Percentiles rank a stretch among this genome's conserved stretches.
phyloP scores from a whole-genome alignment of 2,113 vertebrate genomes.

The Aldabrachelys gigantea region DNA sequence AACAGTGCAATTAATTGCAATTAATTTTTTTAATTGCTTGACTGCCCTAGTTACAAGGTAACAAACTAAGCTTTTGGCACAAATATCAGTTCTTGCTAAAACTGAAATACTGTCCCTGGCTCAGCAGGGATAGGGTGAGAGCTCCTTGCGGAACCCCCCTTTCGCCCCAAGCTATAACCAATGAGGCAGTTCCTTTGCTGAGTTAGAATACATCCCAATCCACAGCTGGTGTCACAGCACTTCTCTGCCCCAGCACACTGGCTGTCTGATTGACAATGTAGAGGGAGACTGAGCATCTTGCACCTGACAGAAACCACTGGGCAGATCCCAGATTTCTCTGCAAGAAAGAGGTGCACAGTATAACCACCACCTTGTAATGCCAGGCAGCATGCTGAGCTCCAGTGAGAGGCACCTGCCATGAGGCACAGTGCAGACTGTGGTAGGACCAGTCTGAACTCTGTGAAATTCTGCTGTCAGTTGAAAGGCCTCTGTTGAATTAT shows the following conservation, averaged over 20 bases:
- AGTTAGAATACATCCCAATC: not conserved
- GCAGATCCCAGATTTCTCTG: not conserved
- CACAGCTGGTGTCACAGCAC: not conserved
- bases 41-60: not conserved
- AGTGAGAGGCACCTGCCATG: not conserved
- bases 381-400: not conserved
- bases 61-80: not conserved
- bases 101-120: not conserved
- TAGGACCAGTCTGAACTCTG: not conserved
- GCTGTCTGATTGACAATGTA: not conserved
- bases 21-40: too few species aligned
- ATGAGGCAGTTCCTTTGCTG: not conserved
- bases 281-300: not conserved
- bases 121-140: not conserved
- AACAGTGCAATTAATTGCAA: too few species aligned
- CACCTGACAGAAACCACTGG: not conserved
- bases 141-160: not conserved
- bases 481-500: too few species aligned
- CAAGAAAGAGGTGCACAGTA: not conserved
- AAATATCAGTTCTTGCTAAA: not conserved
- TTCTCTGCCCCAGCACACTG: not conserved
- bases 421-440: not conserved
- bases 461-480: too few species aligned
- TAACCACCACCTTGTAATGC: not conserved
- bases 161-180: not conserved